Percentiles rank a stretch among this genome's conserved stretches.
Evolutionary conservation across 2,888 invertebrate genomes (phyloP).

Genomic region (Xestia c-nigrum): DNA sequence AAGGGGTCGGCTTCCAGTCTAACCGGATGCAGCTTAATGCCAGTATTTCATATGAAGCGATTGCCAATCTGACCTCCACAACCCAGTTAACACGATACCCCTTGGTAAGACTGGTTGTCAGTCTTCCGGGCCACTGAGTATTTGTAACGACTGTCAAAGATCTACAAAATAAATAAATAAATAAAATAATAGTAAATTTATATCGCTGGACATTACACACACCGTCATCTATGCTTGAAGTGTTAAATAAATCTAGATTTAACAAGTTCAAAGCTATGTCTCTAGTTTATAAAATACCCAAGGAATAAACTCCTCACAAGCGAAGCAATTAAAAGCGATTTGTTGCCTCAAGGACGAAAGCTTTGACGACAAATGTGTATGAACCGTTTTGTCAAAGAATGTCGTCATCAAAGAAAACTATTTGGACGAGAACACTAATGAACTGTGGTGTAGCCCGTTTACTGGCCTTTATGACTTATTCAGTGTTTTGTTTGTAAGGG

Average conservation of each 20-base stretch:
- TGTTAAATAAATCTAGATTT: conserved; percentile 1
- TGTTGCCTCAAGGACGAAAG: conserved; percentile 4
- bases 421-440: conserved; percentile 23
- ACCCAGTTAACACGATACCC: too few species aligned
- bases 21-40: too few species aligned
- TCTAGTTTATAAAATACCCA: not conserved
- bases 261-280: not conserved
- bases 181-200: too few species aligned
- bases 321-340: conserved; percentile 16
- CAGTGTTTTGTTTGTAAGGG: not conserved
- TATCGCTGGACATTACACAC: too few species aligned
- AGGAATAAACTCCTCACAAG: conserved; percentile 4
- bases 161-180: too few species aligned
- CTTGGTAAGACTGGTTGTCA: too few species aligned
- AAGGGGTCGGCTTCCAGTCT: too few species aligned
- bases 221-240: too few species aligned
- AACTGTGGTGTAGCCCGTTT: conserved; percentile 2
- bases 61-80: too few species aligned
- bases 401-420: conserved; percentile 12
- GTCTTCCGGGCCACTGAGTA: too few species aligned
- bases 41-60: too few species aligned
- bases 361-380: conserved; percentile 21
- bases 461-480: not conserved
- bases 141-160: too few species aligned
- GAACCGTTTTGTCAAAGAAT: conserved; percentile 31